These are phyloP conservation scores for Acrocephalus scirpaceus DNA, from an alignment of 2,797 vertebrate genomes.

Conservation along the genomic window DNA sequence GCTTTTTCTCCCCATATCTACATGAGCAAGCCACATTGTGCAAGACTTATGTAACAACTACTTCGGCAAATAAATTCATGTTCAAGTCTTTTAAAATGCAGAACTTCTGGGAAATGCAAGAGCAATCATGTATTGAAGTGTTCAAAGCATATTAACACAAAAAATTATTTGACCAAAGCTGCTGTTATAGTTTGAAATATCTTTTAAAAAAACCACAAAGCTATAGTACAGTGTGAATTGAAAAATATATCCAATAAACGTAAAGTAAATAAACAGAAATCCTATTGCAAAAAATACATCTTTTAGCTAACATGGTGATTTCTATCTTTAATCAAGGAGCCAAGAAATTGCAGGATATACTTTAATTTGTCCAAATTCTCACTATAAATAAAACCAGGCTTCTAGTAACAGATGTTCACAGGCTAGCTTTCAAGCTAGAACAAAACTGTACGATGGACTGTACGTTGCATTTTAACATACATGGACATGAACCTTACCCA, in stretches of 20 bases:
- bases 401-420: not conserved
- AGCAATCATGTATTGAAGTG: not conserved
- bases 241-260: not conserved
- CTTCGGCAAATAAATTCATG: not conserved
- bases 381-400: not conserved
- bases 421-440: not conserved
- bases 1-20: accelerated
- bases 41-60: not conserved
- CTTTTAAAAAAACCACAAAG: not conserved
- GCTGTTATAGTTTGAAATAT: not conserved
- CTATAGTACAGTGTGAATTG: not conserved
- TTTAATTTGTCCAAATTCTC: not conserved
- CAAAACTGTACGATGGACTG: not conserved
- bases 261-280: not conserved
- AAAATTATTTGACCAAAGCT: not conserved
- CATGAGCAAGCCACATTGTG: not conserved
- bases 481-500: not conserved
- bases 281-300: not conserved
- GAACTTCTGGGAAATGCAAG: not conserved
- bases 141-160: not conserved
- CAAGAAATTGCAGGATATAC: not conserved
- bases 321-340: not conserved
- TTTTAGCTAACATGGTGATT: not conserved
- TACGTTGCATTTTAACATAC: not conserved
- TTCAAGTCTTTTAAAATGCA: not conserved